Evolutionary conservation across 2,888 invertebrate genomes (phyloP).

Genomic region (Platypus cylindrus): DNA sequence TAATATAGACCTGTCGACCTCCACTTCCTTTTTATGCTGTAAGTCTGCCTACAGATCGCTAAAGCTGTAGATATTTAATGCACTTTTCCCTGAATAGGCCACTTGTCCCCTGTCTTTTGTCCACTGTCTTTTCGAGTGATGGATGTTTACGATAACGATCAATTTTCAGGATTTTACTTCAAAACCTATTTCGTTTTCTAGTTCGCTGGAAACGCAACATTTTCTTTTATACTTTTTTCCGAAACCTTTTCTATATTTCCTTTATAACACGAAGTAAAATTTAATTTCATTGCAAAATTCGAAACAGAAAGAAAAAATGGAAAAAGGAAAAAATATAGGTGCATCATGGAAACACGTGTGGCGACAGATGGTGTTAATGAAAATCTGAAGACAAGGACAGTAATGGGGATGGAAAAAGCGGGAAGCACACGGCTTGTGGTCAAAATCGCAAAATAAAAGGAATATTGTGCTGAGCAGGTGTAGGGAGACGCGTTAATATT

Average conservation of each 20-base stretch:
- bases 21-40: conserved; percentile 10
- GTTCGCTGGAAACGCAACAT: no score
- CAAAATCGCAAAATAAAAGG: conserved; percentile 16
- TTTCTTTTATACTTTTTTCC: no score
- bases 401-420: conserved; percentile 19
- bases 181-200: no score
- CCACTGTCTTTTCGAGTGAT: conserved; percentile 18
- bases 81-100: no score
- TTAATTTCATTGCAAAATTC: no score
- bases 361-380: conserved; percentile 24
- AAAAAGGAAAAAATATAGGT: conserved; percentile 17
- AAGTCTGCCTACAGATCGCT: conserved; percentile 3
- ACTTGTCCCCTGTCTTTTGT: conserved; percentile 18
- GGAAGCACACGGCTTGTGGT: conserved; percentile 19
- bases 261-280: no score
- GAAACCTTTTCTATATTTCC: no score
- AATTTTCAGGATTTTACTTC: no score
- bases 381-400: conserved; percentile 24
- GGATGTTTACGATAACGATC: conserved; percentile 10
- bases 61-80: conserved; percentile 18
- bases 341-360: conserved; percentile 18
- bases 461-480: conserved; percentile 16
- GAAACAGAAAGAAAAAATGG: no score
- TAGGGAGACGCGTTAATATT: conserved; percentile 12
- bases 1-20: conserved; percentile 18